Conservation (phyloP, 1,140 invertebrate genomes). For the Leptinotarsa lineolata region DNA sequence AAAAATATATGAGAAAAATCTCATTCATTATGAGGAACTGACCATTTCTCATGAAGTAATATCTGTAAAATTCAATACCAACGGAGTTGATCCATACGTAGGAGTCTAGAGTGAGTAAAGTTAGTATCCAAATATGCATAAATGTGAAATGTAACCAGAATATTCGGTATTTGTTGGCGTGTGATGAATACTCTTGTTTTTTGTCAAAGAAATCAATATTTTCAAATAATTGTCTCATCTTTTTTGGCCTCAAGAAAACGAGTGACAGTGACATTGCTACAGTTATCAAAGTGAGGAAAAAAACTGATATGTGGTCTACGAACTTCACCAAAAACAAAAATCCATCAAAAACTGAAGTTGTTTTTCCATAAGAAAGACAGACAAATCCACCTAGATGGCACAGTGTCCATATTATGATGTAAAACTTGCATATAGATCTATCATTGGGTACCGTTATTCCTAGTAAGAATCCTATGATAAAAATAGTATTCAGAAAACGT, state of each 20-base stretch:
- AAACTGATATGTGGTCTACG: not conserved
- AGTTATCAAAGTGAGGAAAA: not conserved
- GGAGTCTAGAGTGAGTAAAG: not conserved
- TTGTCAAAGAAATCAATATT: not conserved
- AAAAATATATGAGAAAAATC: not conserved
- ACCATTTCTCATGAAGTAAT: not conserved
- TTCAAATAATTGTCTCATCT: not conserved
- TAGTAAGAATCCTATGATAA: not conserved
- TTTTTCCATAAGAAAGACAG: not conserved
- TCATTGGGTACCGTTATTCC: not conserved
- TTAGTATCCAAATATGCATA: not conserved
- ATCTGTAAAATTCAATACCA: conserved; percentile 2
- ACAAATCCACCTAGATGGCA: not conserved
- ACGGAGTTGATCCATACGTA: not conserved
- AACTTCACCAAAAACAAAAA: conserved; percentile 7
- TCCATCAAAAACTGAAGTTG: not conserved
- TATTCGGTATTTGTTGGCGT: not conserved
- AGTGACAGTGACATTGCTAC: not conserved
- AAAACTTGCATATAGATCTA: not conserved
- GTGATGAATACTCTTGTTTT: not conserved
- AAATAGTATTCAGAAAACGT: too few relatives aligned
- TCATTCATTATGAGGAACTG: not conserved
- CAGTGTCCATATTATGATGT: not conserved
- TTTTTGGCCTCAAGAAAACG: not conserved
- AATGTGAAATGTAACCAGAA: not conserved